phyloP scores from a whole-genome alignment of 2,888 invertebrate species.

The Mongoloraphidia duomilia region DNA sequence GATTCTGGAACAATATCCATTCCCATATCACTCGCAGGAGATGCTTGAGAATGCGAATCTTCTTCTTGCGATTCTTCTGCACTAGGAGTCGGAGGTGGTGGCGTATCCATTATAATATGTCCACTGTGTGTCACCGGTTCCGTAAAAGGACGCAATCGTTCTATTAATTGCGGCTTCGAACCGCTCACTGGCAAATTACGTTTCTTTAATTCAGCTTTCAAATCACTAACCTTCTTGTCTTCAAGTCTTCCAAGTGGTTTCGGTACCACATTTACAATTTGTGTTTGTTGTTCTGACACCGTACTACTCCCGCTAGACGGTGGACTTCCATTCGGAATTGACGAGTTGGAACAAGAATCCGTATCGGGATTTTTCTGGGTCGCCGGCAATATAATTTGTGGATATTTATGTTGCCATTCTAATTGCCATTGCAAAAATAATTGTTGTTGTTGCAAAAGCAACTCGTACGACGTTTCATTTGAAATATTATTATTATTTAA shows the following conservation, averaged over 20 bases:
- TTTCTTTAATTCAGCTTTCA: conserved; percentile 87
- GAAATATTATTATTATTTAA: conserved; percentile 30
- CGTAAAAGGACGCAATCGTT: conserved; percentile 67
- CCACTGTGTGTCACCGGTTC: conserved; percentile 30
- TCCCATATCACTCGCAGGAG: conserved; percentile 30
- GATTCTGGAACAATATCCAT: conserved; percentile 18
- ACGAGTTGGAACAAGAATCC: conserved; percentile 5
- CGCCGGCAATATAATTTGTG: conserved; percentile 68
- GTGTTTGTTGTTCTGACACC: conserved; percentile 24
- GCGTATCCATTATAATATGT: conserved; percentile 31
- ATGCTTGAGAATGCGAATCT: conserved; percentile 25
- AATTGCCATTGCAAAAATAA: conserved; percentile 77
- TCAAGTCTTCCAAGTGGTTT: conserved; percentile 57
- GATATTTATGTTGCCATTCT: conserved; percentile 69
- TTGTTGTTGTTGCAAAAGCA: conserved; percentile 88
- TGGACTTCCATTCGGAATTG: conserved; percentile 18
- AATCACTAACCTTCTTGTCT: conserved; percentile 91
- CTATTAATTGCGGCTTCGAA: conserved; percentile 87
- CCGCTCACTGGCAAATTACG: conserved; percentile 91
- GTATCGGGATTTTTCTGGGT: conserved; percentile 40
- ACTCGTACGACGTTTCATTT: conserved; percentile 76
- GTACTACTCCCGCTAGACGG: conserved; percentile 30
- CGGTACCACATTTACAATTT: conserved; percentile 21
- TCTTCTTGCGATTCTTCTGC: conserved; percentile 18
- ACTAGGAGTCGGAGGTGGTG: conserved; percentile 22